phyloP scores from a whole-genome alignment of 2,113 vertebrate species.

The Mastomys coucha region DNA sequence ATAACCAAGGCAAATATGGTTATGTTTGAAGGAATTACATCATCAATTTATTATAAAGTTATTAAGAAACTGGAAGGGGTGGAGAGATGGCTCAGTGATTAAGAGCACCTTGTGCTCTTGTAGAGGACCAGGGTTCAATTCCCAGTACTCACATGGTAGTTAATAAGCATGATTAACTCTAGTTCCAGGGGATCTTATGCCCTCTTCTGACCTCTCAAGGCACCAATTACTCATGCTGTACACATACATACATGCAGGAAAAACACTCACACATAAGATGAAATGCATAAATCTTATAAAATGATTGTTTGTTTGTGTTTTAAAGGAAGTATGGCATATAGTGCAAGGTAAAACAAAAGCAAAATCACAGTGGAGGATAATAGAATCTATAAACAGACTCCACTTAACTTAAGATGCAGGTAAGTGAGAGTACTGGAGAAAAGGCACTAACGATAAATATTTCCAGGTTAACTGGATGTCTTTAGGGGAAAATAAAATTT shows the following conservation, averaged over 20 bases:
- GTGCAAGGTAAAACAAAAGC: not conserved
- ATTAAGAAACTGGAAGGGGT: not conserved
- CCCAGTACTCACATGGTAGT: not conserved
- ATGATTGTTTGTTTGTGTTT: not conserved
- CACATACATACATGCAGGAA: not conserved
- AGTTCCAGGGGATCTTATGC: not conserved
- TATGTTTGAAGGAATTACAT: constrained; percentile 23
- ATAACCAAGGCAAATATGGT: not conserved
- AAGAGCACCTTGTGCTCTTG: not conserved
- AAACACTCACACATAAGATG: not conserved
- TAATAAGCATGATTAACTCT: not conserved
- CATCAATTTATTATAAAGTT: constrained; percentile 7
- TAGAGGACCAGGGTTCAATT: not conserved
- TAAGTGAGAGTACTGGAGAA: not conserved
- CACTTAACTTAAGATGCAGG: not conserved
- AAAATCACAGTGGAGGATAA: not conserved
- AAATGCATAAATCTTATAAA: not conserved
- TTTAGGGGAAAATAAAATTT: not conserved
- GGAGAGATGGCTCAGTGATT: not conserved
- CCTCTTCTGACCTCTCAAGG: not conserved
- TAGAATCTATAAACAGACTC: not conserved
- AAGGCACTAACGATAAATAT: not conserved
- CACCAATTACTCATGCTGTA: not conserved
- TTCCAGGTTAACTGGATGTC: not conserved
- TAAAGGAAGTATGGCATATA: not conserved